These are phyloP conservation scores for Acanthurus tractus DNA, from an alignment of 2,797 vertebrate genomes.

Conservation along the genomic window DNA sequence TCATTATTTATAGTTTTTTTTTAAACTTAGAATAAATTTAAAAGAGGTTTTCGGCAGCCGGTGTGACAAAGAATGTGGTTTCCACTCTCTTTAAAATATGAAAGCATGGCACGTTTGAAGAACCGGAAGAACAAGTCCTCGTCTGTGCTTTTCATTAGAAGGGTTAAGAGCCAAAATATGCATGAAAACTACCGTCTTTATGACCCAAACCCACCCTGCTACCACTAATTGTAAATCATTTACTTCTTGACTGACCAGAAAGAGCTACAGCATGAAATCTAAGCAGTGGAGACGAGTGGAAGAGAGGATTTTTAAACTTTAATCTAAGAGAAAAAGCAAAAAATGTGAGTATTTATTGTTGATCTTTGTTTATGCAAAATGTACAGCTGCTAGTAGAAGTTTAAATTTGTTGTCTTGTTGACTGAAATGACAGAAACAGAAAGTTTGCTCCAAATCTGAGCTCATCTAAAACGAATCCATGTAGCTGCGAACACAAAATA, in stretches of 20 bases:
- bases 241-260: constrained; percentile 1
- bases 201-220: too few relatives aligned
- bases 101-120: too few relatives aligned
- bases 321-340: neutral
- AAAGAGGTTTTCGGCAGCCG: too few relatives aligned
- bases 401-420: too few relatives aligned
- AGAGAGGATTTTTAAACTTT: neutral
- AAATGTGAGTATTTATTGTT: neutral
- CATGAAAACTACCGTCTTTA: neutral
- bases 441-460: too few relatives aligned
- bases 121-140: neutral
- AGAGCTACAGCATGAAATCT: neutral
- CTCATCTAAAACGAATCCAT: too few relatives aligned
- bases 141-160: neutral
- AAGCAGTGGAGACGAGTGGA: neutral
- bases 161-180: neutral
- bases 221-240: too few relatives aligned
- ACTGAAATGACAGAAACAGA: too few relatives aligned
- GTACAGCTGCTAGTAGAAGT: neutral
- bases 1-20: neutral
- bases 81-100: neutral
- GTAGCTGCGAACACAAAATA: neutral
- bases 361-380: neutral
- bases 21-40: neutral
- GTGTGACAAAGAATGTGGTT: constrained; percentile 26